Conservation (phyloP, 2,113 vertebrate genomes). For the Zonotrichia leucophrys region DNA sequence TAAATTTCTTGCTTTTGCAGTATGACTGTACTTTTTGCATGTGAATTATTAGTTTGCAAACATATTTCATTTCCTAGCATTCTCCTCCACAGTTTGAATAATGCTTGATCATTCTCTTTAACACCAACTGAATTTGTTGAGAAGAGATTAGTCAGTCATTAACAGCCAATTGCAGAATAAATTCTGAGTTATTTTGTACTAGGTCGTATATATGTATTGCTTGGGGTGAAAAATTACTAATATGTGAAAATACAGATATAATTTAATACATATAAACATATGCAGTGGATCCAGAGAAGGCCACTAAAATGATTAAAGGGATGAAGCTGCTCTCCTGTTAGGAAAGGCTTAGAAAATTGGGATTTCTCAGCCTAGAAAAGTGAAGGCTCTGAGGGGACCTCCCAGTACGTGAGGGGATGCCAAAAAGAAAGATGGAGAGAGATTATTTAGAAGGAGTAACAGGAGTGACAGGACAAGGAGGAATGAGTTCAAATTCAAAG, state of each 20-base stretch:
- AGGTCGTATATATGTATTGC: neutral
- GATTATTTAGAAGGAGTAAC: neutral
- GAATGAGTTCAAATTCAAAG: neutral
- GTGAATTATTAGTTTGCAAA: neutral
- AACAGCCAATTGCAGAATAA: neutral
- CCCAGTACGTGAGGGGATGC: neutral
- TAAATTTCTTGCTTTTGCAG: neutral
- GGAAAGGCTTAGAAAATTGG: neutral
- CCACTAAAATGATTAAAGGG: neutral
- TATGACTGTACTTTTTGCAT: neutral
- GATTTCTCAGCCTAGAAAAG: neutral
- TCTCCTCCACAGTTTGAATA: neutral
- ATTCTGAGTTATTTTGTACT: neutral
- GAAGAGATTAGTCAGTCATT: neutral
- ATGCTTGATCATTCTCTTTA: neutral
- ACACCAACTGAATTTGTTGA: neutral
- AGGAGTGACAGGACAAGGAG: neutral
- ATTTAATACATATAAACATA: neutral
- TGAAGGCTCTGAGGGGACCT: neutral
- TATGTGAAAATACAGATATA: neutral
- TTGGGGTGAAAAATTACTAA: neutral
- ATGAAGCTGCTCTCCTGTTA: neutral
- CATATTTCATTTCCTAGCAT: neutral
- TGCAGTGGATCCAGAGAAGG: neutral
- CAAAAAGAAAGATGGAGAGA: neutral